Evolutionary conservation across 2,888 invertebrate species (phyloP).

Genomic region (Autographa pulchrina): DNA sequence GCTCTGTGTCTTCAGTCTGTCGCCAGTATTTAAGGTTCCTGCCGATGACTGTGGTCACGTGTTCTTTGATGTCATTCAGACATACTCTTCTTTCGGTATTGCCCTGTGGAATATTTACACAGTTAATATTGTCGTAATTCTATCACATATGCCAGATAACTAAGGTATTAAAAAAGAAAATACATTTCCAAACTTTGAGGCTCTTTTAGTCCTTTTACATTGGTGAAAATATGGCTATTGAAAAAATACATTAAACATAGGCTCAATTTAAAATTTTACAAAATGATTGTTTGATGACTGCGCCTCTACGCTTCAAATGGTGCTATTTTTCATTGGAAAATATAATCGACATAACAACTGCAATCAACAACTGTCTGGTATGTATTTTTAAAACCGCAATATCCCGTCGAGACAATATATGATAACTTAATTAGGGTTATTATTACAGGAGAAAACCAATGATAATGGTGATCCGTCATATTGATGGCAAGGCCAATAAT

Average conservation of each 20-base stretch:
- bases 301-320: too few relatives aligned
- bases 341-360: background rate
- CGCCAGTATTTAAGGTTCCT: conserved; percentile 89
- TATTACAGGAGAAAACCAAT: background rate
- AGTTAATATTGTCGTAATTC: background rate
- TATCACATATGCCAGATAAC: too few relatives aligned
- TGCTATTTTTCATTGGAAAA: too few relatives aligned
- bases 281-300: too few relatives aligned
- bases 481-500: background rate
- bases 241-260: too few relatives aligned
- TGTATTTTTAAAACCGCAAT: background rate
- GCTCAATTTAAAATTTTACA: too few relatives aligned
- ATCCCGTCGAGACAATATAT: background rate
- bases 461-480: background rate
- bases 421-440: background rate
- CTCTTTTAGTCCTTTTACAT: too few relatives aligned
- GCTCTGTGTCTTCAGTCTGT: conserved; percentile 68
- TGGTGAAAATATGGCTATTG: too few relatives aligned
- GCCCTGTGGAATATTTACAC: conserved; percentile 66
- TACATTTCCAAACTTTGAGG: too few relatives aligned
- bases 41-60: conserved; percentile 85
- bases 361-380: background rate
- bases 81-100: conserved; percentile 81
- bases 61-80: conserved; percentile 84
- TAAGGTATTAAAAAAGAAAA: too few relatives aligned